phyloP scores from a whole-genome alignment of 2,797 vertebrate genomes.

The Poeciliopsis infans region DNA sequence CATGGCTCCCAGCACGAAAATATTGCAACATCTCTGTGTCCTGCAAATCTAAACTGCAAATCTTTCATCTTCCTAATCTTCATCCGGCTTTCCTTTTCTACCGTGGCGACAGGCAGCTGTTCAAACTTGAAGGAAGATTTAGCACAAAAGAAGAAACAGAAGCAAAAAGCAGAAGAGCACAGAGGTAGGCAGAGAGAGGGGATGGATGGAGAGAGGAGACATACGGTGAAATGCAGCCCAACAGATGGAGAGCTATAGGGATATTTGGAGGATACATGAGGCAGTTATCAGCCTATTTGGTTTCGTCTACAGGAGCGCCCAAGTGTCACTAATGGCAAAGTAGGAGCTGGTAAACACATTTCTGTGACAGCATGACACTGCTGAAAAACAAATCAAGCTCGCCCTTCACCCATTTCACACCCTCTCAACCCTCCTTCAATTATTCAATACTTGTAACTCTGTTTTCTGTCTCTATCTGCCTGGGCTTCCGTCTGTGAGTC shows the following conservation, averaged over 20 bases:
- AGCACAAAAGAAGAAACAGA: slow-evolving; percentile 16
- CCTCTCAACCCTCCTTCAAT: slow-evolving; percentile 67
- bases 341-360: slow-evolving; percentile 80
- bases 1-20: background rate
- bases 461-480: slow-evolving; percentile 43
- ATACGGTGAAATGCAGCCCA: slow-evolving; percentile 73
- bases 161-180: slow-evolving; percentile 8
- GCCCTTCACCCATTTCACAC: slow-evolving; percentile 71
- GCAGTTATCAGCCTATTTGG: slow-evolving; percentile 79
- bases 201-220: slow-evolving; percentile 63
- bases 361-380: slow-evolving; percentile 72
- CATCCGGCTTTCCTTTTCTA: slow-evolving; percentile 36
- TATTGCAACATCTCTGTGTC: background rate
- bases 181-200: slow-evolving; percentile 34
- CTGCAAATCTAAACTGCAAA: slow-evolving; percentile 1
- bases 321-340: slow-evolving; percentile 81
- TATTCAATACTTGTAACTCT: slow-evolving; percentile 59
- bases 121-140: slow-evolving; percentile 36
- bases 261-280: slow-evolving; percentile 81
- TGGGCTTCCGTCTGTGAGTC: slow-evolving; percentile 13
- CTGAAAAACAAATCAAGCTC: slow-evolving; percentile 78
- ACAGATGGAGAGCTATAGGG: slow-evolving; percentile 73
- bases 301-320: slow-evolving; percentile 74
- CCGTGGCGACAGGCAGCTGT: slow-evolving; percentile 24
- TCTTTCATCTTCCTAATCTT: slow-evolving; percentile 25